Conservation (phyloP, 1,140 invertebrate species). For the Oreohelix idahoensis region DNA sequence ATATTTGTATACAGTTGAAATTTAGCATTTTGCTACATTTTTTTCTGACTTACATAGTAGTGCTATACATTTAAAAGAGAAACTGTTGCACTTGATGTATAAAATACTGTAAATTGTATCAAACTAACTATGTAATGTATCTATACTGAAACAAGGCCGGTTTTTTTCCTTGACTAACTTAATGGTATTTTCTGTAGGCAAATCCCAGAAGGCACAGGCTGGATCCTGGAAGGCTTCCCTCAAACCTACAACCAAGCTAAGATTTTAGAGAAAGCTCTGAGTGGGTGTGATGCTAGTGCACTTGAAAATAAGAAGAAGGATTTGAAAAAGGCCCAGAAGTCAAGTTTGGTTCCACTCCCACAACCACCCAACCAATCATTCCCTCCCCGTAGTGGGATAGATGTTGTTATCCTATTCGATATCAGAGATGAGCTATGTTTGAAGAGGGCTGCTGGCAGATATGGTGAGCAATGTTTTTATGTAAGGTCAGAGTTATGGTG, state of each 20-base stretch:
- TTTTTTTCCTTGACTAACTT: too few relatives aligned
- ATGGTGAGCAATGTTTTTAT: conserved; percentile 53
- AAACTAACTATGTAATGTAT: too few relatives aligned
- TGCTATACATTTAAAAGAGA: too few relatives aligned
- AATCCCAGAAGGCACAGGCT: conserved; percentile 72
- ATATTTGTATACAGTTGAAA: too few relatives aligned
- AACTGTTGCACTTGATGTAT: too few relatives aligned
- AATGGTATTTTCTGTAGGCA: conserved; percentile 44
- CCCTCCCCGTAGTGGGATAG: conserved; percentile 69
- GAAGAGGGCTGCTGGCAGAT: conserved; percentile 70
- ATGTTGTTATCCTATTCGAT: conserved; percentile 71
- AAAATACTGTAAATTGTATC: too few relatives aligned
- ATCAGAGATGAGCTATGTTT: conserved; percentile 67
- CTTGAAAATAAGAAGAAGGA: conserved; percentile 43
- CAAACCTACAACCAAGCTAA: conserved; percentile 71
- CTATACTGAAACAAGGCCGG: too few relatives aligned
- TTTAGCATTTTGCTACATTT: too few relatives aligned
- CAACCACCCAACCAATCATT: conserved; percentile 60
- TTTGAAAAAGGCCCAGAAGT: conserved; percentile 53
- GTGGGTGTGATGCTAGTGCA: conserved; percentile 66
- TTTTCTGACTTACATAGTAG: too few relatives aligned
- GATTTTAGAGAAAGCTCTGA: conserved; percentile 73
- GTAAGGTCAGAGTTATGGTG: neutral
- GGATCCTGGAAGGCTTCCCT: conserved; percentile 73
- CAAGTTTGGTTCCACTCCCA: conserved; percentile 68